Evolutionary conservation across 1,140 invertebrate genomes (phyloP), one percentile per base, ranked within the genome.

Genomic region (Delia radicum): DNA sequence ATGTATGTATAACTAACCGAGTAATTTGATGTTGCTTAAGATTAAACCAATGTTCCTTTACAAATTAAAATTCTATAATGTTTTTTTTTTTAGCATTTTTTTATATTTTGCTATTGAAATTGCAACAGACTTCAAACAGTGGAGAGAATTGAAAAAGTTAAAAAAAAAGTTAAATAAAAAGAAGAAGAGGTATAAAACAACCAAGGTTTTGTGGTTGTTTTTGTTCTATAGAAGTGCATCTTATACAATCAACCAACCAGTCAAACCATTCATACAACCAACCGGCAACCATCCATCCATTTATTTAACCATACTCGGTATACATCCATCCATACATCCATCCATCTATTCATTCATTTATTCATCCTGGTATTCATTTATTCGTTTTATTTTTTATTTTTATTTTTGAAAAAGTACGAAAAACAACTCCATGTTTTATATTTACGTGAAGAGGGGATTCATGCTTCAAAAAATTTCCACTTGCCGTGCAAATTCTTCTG

Each of bases 211-310:
- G 48, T 55, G 48, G 48, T 55, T 55, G 48, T 55, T 55, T 55
- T 55, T 55, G 21, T 55, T 21, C 48, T 18, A 55, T 55, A 55
- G 48, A 55, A 55, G 48, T 55, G 48, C 48, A 55, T 55, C 48
- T 55, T 55, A 55, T 55, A 55, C 48, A 55, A 55, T 55, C 48
- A 55, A 55, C 48, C n/a, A 55, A 55, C 48, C 48, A 55, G 48
- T 21, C 48, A 55, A 55, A 55, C 48, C 48, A 55, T 21, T 10
- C 48, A 55, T 55, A 21, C 48, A 55, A n/a, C n/a, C n/a, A 55
- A 55, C 48, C 15, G 15, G 48, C 48, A 48, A 48, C 42, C 42
- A 55, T 6, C 48, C 48, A 55, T 21, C 48, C 31, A 33, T 6
- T 13, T 13, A 37, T 10, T 13, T 13, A 37, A 37, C 33, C 33